Conservation (phyloP, 2,888 invertebrate genomes). For the Melipona beecheii region DNA sequence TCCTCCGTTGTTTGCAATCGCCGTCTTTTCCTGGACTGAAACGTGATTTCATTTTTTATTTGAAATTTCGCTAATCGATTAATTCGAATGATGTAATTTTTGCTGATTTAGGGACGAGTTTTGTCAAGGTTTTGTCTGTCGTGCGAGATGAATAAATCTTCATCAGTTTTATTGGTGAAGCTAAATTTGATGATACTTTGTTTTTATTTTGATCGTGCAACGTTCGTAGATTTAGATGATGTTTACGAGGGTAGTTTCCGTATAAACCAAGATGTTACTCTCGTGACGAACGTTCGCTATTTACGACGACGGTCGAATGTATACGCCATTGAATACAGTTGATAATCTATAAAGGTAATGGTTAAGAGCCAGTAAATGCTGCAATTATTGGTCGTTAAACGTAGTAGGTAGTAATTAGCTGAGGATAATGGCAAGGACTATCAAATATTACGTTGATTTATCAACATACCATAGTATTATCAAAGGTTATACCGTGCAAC, state of each 20-base stretch:
- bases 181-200: neutral
- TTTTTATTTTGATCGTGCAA: no score
- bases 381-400: conserved; percentile 22
- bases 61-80: neutral
- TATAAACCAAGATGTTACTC: neutral
- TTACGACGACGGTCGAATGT: neutral
- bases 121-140: neutral
- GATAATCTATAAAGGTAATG: conserved; percentile 10
- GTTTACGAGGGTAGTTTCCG: neutral
- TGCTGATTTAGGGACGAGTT: neutral
- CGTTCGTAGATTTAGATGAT: neutral
- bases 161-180: neutral
- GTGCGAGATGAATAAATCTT: neutral
- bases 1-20: conserved; percentile 21
- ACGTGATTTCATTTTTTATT: neutral
- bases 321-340: neutral
- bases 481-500: neutral
- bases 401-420: conserved; percentile 19
- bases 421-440: conserved; percentile 21
- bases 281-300: no score
- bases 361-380: neutral
- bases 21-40: conserved; percentile 38
- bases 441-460: conserved; percentile 35
- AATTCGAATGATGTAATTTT: neutral
- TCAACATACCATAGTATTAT: conserved; percentile 9